Conservation (phyloP, 2,888 invertebrate genomes). For the Rhabditophanes sp. region DNA sequence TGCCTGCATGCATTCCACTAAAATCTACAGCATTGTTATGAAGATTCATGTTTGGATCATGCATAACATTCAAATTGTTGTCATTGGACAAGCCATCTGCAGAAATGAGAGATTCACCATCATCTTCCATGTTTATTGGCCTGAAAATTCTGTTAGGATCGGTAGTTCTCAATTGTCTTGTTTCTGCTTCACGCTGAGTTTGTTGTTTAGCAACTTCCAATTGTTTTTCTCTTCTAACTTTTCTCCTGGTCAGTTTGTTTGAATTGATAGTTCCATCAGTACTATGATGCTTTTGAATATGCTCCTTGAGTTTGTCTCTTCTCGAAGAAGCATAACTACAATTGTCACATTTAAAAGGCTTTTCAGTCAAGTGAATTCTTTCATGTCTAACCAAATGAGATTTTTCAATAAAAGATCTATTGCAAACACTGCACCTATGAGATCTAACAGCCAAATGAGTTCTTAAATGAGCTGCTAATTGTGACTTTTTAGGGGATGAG, state of each 20-base stretch:
- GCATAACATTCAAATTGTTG: too few relatives aligned
- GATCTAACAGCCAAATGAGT: constrained; percentile 50
- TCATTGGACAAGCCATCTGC: too few relatives aligned
- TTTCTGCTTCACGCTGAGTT: too few relatives aligned
- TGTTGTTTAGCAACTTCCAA: too few relatives aligned
- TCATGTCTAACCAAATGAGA: constrained; percentile 57
- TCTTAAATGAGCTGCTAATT: constrained; percentile 55
- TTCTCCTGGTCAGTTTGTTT: too few relatives aligned
- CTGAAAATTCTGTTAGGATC: too few relatives aligned
- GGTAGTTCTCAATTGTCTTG: too few relatives aligned
- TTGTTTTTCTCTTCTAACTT: too few relatives aligned
- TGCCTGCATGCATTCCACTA: too few relatives aligned
- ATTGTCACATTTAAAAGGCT: constrained; percentile 54
- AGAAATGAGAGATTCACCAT: constrained; percentile 1
- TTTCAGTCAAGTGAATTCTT: constrained; percentile 53
- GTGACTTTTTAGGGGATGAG: constrained; percentile 55
- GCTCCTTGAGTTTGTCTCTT: constrained; percentile 55
- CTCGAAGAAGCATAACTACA: constrained; percentile 57
- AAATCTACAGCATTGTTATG: too few relatives aligned
- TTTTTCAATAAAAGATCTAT: constrained; percentile 56
- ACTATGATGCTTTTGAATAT: constrained; percentile 48
- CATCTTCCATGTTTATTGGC: constrained; percentile 12
- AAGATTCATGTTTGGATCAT: too few relatives aligned
- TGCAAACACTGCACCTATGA: constrained; percentile 50
- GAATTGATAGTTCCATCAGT: too few relatives aligned